Conservation (phyloP, 2,797 vertebrate species). For the Macropus fuliginosus region DNA sequence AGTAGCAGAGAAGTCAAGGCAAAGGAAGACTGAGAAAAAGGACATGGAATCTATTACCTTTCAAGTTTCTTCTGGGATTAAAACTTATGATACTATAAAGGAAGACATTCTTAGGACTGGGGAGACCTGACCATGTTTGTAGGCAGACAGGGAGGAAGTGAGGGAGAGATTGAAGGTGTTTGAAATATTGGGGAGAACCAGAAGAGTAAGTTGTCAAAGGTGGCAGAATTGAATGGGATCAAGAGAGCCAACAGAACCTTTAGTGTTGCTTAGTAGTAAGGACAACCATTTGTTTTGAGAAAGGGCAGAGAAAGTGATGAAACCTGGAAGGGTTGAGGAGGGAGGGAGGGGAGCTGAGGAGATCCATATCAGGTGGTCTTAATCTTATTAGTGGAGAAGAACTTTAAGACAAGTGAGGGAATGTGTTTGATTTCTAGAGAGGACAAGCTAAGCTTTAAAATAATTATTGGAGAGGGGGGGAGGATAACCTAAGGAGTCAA, state of each 20-base stretch:
- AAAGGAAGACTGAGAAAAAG: background rate
- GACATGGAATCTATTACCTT: background rate
- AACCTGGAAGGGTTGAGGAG: background rate
- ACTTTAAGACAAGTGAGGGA: background rate
- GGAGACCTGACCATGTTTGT: background rate
- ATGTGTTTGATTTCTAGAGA: background rate
- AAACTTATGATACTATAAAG: background rate
- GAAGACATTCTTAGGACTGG: background rate
- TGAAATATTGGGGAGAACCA: background rate
- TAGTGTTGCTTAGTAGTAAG: background rate
- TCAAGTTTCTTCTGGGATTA: background rate
- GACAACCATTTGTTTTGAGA: background rate
- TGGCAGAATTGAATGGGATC: background rate
- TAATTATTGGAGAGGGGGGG: background rate
- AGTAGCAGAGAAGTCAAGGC: background rate
- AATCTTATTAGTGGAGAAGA: background rate
- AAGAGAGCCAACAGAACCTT: background rate
- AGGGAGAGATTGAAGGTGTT: background rate
- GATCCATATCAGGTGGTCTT: background rate
- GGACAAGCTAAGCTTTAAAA: background rate
- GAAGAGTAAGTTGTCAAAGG: background rate
- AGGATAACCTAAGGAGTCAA: background rate
- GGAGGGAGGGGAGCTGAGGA: background rate
- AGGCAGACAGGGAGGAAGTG: background rate
- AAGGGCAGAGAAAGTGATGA: background rate